Conservation (phyloP, 1,140 invertebrate species). For the Holotrichia oblita region DNA sequence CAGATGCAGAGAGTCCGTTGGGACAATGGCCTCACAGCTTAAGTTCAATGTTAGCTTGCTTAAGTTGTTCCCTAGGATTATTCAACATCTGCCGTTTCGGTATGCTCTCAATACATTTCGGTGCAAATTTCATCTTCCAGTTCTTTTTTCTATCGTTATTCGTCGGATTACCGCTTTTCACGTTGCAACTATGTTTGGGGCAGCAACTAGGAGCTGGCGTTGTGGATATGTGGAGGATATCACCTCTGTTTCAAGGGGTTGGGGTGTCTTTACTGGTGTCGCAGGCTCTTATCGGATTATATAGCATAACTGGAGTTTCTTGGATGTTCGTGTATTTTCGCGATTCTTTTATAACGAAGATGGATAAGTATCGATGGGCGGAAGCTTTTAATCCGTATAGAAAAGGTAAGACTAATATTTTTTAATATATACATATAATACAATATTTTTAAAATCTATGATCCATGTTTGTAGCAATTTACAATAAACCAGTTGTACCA, state of each 20-base stretch:
- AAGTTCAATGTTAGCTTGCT: constrained; percentile 81
- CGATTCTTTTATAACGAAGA: constrained; percentile 86
- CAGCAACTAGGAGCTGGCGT: constrained; percentile 85
- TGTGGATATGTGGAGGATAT: constrained; percentile 93
- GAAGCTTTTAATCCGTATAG: constrained; percentile 74
- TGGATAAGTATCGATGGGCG: constrained; percentile 85
- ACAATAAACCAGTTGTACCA: too few species aligned
- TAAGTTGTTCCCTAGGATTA: constrained; percentile 85
- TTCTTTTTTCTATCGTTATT: constrained; percentile 85
- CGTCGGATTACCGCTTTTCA: constrained; percentile 86
- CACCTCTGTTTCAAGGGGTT: constrained; percentile 85
- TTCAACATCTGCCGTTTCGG: constrained; percentile 91
- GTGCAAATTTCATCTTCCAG: constrained; percentile 89
- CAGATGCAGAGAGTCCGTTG: constrained; percentile 57
- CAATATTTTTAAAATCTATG: too few species aligned
- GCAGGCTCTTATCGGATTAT: constrained; percentile 84
- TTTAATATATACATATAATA: too few species aligned
- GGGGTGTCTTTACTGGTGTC: constrained; percentile 83
- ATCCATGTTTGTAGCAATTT: too few species aligned
- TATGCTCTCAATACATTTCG: constrained; percentile 86
- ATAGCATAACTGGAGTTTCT: constrained; percentile 85
- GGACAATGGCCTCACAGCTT: constrained; percentile 80
- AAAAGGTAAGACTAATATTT: constrained; percentile 69
- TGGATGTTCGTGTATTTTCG: constrained; percentile 91
- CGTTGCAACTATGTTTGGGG: constrained; percentile 85